Base-by-base conservation (phyloP, 2,888 invertebrate genomes). In the Neoscelio sp. region DNA sequence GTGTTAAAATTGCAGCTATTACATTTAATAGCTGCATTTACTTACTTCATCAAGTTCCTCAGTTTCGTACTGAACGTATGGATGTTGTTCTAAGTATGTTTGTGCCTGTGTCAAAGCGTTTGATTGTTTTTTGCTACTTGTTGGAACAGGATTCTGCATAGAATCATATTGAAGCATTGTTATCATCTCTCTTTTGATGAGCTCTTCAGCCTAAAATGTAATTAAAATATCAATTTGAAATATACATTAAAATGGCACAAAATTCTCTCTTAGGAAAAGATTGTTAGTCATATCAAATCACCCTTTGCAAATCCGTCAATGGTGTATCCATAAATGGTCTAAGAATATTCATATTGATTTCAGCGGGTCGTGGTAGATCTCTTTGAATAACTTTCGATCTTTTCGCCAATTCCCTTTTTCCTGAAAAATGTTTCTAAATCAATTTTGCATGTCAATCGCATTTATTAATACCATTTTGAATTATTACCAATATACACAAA, bases 141-240 rank as follows among this genome's bases (percentile, higher is more conserved):
- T 84, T 30, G 85, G 85, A 8, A 92, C 91, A 0, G 98, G 97
- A 90, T 96, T 95, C 85, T 96, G 93, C 0, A 97, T 90, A 20
- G 96, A 94, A 91, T 99, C 99, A 86, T 95, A 97, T 85, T 98
- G 96, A 83, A 98, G 92, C 98, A 99, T 98, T 17, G 96, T 95
- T 80, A 98, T 93, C 98, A 99, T 99, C 92, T 99, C 99, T 70
- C 95, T 94, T 91, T 99, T 99, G 78, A 99, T 97, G 80, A 98
- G 90, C 90, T 99, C 99, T 91, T 99, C 99, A 0, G 99, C 98
- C 92, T 95, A 81, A 46, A 84, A 86, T 26, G 26, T 26, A 26
- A 26, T 26, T 3, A 76, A 68, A 64, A 56, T 26, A n/a, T 15
- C 20, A 20, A 5, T 35, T 26, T 62, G 0, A 48, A 64, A 50